Conservation (phyloP, 2,113 vertebrate species). For the Tetrao urogallus region DNA sequence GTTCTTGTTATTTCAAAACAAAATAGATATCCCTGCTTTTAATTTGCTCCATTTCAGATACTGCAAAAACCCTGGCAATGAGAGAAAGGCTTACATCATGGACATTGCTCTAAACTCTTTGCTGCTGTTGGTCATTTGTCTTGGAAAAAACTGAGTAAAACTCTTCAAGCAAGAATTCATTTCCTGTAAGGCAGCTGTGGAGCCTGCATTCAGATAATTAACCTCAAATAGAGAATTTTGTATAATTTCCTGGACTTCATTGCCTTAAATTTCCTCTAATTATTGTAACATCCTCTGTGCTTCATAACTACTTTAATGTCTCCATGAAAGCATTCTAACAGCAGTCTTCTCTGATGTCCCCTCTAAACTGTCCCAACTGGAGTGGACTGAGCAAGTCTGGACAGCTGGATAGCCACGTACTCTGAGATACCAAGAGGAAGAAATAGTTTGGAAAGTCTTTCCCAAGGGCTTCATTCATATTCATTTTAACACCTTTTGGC, state of each 20-base stretch:
- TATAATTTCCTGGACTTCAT: slow-evolving; percentile 47
- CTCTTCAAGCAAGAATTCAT: not conserved
- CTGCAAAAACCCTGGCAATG: not conserved
- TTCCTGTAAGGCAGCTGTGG: slow-evolving; percentile 23
- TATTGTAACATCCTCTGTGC: not conserved
- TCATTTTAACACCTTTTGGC: not conserved
- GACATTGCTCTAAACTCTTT: not conserved
- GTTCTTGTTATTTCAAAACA: not conserved
- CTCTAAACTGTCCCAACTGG: not conserved
- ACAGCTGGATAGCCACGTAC: not conserved
- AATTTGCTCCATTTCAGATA: not conserved
- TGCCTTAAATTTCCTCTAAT: slow-evolving; percentile 34
- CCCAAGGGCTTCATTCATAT: not conserved
- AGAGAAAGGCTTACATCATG: not conserved
- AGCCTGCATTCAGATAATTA: slow-evolving; percentile 16
- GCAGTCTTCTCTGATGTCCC: not conserved
- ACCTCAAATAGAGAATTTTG: not conserved
- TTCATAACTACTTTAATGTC: not conserved
- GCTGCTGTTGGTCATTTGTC: not conserved
- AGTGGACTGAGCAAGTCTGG: not conserved
- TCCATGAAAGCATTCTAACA: not conserved
- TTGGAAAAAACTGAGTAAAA: not conserved
- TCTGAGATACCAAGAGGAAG: not conserved
- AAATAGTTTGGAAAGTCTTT: not conserved
- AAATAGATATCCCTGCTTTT: not conserved